phyloP scores from a whole-genome alignment of 2,113 vertebrate genomes.

The Pogona vitticeps region DNA sequence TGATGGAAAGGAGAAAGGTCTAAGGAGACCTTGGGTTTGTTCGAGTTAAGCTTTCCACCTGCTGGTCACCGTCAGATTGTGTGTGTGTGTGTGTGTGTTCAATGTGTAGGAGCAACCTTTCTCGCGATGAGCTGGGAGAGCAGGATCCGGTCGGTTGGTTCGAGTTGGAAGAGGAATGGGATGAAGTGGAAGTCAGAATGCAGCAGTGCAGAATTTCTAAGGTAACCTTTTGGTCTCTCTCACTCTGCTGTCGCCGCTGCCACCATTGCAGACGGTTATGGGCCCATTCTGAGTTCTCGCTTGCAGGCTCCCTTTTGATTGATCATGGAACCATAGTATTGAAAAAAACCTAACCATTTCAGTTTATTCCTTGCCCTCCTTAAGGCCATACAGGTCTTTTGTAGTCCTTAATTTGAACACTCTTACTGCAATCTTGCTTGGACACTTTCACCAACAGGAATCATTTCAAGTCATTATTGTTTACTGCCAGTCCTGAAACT shows the following conservation, averaged over 20 bases:
- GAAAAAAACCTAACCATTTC: no score
- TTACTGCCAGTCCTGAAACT: no score
- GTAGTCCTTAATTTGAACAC: no score
- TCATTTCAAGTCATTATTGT: no score
- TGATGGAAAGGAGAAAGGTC: background rate
- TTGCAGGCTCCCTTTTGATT: background rate
- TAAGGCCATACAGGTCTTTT: no score
- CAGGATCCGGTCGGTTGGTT: slow-evolving; percentile 96
- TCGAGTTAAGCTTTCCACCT: no score
- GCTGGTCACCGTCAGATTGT: background rate
- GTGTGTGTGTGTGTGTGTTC: background rate
- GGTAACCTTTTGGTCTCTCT: slow-evolving; percentile 69
- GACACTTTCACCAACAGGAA: no score
- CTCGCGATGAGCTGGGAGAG: slow-evolving; percentile 75
- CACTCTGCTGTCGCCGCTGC: no score
- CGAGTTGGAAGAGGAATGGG: slow-evolving; percentile 96
- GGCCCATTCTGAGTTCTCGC: background rate
- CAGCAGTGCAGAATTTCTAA: slow-evolving; percentile 88
- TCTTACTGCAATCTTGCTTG: no score
- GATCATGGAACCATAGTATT: no score
- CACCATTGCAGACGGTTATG: background rate
- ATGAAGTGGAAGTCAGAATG: slow-evolving; percentile 92
- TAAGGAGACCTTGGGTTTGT: no score
- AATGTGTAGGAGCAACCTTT: slow-evolving; percentile 60
- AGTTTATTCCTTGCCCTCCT: no score